phyloP scores from a whole-genome alignment of 2,888 invertebrate species.

The Tinea semifulvella region DNA sequence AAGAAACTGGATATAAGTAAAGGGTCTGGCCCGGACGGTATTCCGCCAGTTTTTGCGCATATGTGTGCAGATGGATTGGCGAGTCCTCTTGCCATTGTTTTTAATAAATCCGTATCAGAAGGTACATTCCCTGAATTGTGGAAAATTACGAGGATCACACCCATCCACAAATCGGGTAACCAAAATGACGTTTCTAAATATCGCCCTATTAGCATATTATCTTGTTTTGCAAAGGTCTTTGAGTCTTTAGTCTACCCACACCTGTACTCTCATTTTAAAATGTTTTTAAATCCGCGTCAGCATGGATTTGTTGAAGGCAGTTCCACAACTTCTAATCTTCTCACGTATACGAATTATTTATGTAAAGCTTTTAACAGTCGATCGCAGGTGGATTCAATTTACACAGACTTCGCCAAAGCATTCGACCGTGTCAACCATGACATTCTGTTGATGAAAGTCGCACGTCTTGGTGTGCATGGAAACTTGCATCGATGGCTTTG shows the following conservation, averaged over 20 bases:
- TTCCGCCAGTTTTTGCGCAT: no score
- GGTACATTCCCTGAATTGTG: slow-evolving; percentile 19
- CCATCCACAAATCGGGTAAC: slow-evolving; percentile 19
- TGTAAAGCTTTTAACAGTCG: not conserved
- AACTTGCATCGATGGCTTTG: slow-evolving; percentile 9
- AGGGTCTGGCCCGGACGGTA: no score
- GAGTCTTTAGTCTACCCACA: slow-evolving; percentile 10
- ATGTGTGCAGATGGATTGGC: no score
- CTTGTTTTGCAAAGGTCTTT: slow-evolving; percentile 17
- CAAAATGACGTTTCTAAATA: slow-evolving; percentile 15
- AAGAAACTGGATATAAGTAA: no score
- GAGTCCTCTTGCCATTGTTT: slow-evolving; percentile 14
- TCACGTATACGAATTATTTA: not conserved
- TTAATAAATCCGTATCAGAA: slow-evolving; percentile 17
- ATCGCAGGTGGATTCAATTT: slow-evolving; percentile 10
- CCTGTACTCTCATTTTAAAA: not conserved
- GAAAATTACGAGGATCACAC: slow-evolving; percentile 19
- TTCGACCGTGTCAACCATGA: slow-evolving; percentile 11
- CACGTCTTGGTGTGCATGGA: slow-evolving; percentile 10
- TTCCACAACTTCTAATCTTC: slow-evolving; percentile 12
- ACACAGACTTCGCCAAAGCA: slow-evolving; percentile 15
- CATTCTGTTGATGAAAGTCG: not conserved
- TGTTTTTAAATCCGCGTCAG: not conserved
- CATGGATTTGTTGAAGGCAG: slow-evolving; percentile 11
- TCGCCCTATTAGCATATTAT: slow-evolving; percentile 15